Evolutionary conservation across 2,113 vertebrate genomes (phyloP).

Genomic region (Ornithorhynchus anatinus): DNA sequence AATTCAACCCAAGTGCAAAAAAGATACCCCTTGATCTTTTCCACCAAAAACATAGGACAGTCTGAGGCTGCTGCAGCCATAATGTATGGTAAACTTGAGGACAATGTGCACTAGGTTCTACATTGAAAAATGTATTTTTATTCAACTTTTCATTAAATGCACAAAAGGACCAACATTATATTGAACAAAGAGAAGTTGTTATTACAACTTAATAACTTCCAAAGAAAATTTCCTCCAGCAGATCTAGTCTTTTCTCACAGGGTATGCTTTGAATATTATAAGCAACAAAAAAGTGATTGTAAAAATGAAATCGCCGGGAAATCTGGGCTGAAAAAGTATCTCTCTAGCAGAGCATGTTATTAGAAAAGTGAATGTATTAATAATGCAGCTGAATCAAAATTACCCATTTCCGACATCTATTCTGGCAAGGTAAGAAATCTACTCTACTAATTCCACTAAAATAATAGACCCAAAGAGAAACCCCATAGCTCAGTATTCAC

Average conservation of each 20-base stretch:
- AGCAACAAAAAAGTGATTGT: constrained; percentile 11
- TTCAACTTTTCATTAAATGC: constrained; percentile 16
- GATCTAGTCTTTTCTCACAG: neutral
- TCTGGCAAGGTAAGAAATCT: neutral
- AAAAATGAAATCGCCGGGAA: neutral
- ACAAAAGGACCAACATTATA: neutral
- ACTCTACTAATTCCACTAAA: neutral
- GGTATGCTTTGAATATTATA: neutral
- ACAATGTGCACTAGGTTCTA: neutral
- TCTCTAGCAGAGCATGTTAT: neutral
- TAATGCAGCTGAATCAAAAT: neutral
- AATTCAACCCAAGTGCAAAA: neutral
- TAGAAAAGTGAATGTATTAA: constrained; percentile 4
- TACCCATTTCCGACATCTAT: neutral
- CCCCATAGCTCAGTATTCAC: neutral
- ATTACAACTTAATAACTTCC: constrained; percentile 5
- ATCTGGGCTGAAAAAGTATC: neutral
- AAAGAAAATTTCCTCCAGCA: neutral
- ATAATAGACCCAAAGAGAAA: fast-evolving
- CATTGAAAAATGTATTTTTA: constrained; percentile 1
- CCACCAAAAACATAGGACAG: too few relatives aligned
- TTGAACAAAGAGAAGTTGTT: neutral
- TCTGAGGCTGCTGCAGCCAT: too few relatives aligned
- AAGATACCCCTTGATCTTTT: neutral
- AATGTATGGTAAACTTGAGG: neutral